Base-by-base conservation (phyloP, 2,888 invertebrate species). In the Criorhina ranunculi region DNA sequence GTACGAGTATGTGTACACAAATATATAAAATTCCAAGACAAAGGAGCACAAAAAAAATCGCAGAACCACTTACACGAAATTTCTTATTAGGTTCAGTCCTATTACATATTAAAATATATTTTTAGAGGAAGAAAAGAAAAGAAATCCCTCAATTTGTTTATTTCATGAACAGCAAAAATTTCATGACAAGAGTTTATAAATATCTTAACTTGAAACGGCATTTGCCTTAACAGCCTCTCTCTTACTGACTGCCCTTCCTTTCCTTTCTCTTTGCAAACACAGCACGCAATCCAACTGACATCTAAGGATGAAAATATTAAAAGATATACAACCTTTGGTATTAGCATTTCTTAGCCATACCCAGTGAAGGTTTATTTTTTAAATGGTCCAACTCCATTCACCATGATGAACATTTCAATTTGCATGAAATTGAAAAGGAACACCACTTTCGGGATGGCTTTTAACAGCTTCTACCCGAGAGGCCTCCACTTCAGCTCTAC, bases 371-470 rank as follows among this genome's bases (percentile, higher is more conserved):
- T 57, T 72, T 64, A 37, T 46, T 82, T 82, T 60, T 72, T 55
- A 78, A 78, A 66, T 44, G 44, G 72, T 62, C 53, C 66, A 53
- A 78, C 57, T 67, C 64, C 66, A 72, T 72, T 78, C 53, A 40
- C 66, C 46, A 37, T 82, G 66, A 72, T 78, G 82, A 82, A 72
- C 66, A 82, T 82, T 70, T 82, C 78, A 82, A 82, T 82, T 82
- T 82, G 66, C 82, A 82, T 78, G 72, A 66, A 78, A 78, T 78
- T 78, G 53, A 51, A 59, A 72, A 72, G 60, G 59, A 60, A 66
- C 51, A 46, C 59, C 72, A 72, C 44, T 76, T 62, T 42, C n/a
- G 42, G 33, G 9, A 51, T 60, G 31, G 53, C 67, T 67, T 29
- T 31, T 53, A 66, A 66, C 59, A 75, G 53, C 59, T 75, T 66